phyloP scores from a whole-genome alignment of 1,140 invertebrate genomes.

The Thrips palmi region DNA sequence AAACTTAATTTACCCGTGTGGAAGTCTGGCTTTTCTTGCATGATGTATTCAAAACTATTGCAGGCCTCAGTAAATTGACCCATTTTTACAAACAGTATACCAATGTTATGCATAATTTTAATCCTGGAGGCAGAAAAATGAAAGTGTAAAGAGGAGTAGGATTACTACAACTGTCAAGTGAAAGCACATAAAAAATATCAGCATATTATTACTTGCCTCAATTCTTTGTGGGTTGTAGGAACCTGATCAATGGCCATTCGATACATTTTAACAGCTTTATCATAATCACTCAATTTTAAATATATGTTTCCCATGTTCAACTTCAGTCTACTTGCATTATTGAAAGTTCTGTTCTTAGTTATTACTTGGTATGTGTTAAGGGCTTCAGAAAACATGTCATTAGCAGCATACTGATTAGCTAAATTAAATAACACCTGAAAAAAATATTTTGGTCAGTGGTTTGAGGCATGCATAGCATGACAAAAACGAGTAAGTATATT shows the following conservation, averaged over 20 bases:
- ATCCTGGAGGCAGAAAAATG: conserved; percentile 41
- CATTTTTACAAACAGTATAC: conserved; percentile 86
- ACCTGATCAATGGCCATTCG: conserved; percentile 93
- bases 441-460: conserved; percentile 11
- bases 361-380: conserved; percentile 87
- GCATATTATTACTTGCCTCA: conserved; percentile 39
- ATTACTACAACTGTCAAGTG: background rate
- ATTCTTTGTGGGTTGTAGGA: conserved; percentile 74
- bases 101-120: conserved; percentile 98
- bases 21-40: conserved; percentile 86
- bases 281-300: conserved; percentile 82
- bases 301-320: conserved; percentile 99
- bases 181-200: conserved; percentile 1
- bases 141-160: conserved; percentile 1
- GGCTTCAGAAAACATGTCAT: conserved; percentile 90
- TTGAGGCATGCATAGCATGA: conserved; percentile 5
- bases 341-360: conserved; percentile 68
- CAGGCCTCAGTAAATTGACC: conserved; percentile 91
- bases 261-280: conserved; percentile 94
- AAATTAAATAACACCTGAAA: conserved; percentile 81
- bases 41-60: conserved; percentile 93
- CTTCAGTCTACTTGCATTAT: conserved; percentile 77
- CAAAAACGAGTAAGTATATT: background rate
- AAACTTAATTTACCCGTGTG: conserved; percentile 34
- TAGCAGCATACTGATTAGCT: conserved; percentile 79